phyloP scores from a whole-genome alignment of 2,888 invertebrate genomes.

The Tenthredo mesomela region DNA sequence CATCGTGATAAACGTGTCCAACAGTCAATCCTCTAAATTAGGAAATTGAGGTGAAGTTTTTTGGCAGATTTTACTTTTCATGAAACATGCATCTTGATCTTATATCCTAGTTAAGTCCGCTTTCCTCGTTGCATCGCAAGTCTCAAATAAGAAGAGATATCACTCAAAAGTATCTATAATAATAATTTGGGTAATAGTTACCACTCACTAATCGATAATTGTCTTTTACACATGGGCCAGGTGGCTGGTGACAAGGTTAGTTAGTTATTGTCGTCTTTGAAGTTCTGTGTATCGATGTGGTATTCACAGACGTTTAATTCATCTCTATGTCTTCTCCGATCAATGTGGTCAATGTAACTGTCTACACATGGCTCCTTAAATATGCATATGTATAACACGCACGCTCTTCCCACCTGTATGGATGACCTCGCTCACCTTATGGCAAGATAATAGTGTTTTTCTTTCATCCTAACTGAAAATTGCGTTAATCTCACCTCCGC shows the following conservation, averaged over 20 bases:
- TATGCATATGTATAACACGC: background rate
- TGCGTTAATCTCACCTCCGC: constrained; percentile 61
- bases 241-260: constrained; percentile 85
- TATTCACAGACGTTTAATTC: constrained; percentile 8
- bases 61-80: background rate
- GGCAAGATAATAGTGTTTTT: background rate
- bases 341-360: background rate
- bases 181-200: background rate
- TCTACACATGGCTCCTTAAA: background rate
- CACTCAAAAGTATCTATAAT: constrained; percentile 24
- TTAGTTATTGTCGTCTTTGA: constrained; percentile 71
- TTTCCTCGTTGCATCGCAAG: background rate
- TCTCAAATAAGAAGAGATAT: background rate
- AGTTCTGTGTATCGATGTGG: constrained; percentile 44
- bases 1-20: background rate
- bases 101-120: background rate
- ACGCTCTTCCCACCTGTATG: background rate
- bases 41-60: background rate
- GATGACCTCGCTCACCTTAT: background rate
- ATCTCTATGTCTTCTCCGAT: background rate
- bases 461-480: background rate
- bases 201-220: constrained; percentile 44
- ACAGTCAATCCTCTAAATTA: background rate
- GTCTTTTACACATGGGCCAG: constrained; percentile 76
- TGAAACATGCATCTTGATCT: constrained; percentile 33